phyloP scores from a whole-genome alignment of 2,113 vertebrate genomes.

The Stictonetta naevosa region DNA sequence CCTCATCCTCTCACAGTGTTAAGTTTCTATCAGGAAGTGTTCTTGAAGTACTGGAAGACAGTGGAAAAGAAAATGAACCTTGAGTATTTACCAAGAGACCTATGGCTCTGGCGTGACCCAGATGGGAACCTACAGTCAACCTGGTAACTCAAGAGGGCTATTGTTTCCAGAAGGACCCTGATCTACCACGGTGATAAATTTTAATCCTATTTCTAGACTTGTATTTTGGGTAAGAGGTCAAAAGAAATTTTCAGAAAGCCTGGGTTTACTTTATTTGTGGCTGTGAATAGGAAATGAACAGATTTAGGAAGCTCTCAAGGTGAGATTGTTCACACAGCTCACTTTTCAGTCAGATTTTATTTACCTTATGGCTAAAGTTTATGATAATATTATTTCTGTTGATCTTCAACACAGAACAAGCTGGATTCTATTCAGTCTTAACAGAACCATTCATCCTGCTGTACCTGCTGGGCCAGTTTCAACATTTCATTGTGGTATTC shows the following conservation, averaged over 20 bases:
- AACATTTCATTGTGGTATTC: neutral
- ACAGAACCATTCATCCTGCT: neutral
- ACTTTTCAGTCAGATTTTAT: neutral
- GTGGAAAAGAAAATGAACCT: neutral
- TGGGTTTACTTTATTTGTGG: neutral
- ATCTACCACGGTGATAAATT: neutral
- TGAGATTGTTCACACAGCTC: conserved; percentile 7
- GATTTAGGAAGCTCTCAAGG: conserved; percentile 5
- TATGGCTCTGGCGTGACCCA: neutral
- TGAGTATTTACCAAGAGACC: neutral
- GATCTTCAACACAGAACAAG: neutral
- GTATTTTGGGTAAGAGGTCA: conserved; percentile 1
- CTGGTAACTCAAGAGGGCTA: neutral
- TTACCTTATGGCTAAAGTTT: neutral
- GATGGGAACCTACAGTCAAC: neutral
- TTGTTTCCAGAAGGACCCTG: neutral
- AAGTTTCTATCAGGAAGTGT: neutral
- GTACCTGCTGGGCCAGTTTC: neutral
- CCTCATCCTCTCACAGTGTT: neutral
- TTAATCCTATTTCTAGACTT: neutral
- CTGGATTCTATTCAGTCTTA: neutral
- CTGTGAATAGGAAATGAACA: neutral
- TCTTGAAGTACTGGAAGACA: neutral
- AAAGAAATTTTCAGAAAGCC: neutral
- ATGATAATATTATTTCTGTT: conserved; percentile 7